phyloP scores from a whole-genome alignment of 1,140 invertebrate species.

The Sipha flava region DNA sequence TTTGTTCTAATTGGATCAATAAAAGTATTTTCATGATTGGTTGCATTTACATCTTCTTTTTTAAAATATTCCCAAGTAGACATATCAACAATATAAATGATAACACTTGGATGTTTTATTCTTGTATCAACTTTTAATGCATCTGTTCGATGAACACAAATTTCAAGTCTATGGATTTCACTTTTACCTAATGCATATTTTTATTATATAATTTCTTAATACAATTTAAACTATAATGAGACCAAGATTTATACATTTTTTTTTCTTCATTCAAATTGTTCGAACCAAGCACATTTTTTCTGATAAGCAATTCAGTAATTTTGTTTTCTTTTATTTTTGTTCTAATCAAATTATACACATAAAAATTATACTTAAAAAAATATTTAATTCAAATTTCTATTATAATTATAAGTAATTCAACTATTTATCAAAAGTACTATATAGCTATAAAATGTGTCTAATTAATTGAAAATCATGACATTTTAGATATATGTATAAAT shows the following conservation, averaged over 20 bases:
- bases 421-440: too few species aligned
- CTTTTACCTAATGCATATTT: neutral
- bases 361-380: too few species aligned
- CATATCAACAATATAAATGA: conserved; percentile 36
- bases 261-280: neutral
- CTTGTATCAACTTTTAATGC: conserved; percentile 33
- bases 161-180: conserved; percentile 12
- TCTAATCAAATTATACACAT: neutral
- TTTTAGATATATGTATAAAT: too few species aligned
- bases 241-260: neutral
- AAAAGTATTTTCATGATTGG: conserved; percentile 34
- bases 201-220: neutral
- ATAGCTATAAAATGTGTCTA: too few species aligned
- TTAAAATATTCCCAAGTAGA: conserved; percentile 34
- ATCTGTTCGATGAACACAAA: conserved; percentile 34
- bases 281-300: neutral
- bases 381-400: too few species aligned
- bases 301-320: neutral
- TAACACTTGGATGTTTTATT: conserved; percentile 38
- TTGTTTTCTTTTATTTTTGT: neutral
- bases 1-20: conserved; percentile 37
- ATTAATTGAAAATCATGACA: too few species aligned
- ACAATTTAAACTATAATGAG: neutral
- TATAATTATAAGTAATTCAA: too few species aligned
- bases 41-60: conserved; percentile 31